Base-by-base conservation (phyloP, 2,888 invertebrate species). In the Trissolcus japonicus region DNA sequence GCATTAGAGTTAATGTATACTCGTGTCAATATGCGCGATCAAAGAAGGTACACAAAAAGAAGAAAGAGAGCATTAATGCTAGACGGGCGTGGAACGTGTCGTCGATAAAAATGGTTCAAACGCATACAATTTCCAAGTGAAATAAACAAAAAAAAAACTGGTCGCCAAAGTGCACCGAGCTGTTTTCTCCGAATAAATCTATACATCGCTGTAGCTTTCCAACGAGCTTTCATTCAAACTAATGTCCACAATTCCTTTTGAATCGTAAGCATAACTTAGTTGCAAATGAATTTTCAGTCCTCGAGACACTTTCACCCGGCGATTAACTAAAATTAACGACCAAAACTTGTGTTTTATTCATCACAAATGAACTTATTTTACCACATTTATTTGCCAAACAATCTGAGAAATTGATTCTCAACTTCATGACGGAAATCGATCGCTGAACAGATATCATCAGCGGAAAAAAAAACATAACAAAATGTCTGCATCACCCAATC, bases 171-270 rank as follows among this genome's bases (percentile, higher is more conserved):
- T 63, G 21, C 67, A 19, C 46, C 46, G 48, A 74, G 74, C 68
- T 68, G 81, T 82, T 82, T 82, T 82, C 81, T 82, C 82, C 79
- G 81, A 82, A 82, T 78, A 76, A 83, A 82, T 82, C 80, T 79
- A 75, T 75, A 74, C 68, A 81, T 72, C 74, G 76, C 6, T 19
- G 74, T 48, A 51, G 78, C 79, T 82, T 80, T 82, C 80, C 71
- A 81, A 80, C 77, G 73, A 78, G 68, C 73, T 80, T 78, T 80
- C 78, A 75, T 80, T 80, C 76, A 63, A 73, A 73, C 78, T 51
- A 57, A 79, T 73, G 65, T 9, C 66, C 63, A 67, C 63, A 67
- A 73, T 73, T 77, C 78, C 78, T 71, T 78, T 75, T 67, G 29
- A 72, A 72, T 77, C 67, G 67, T 60, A 77, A 62, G 63, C 69